Base-by-base conservation (phyloP, 2,888 invertebrate genomes). In the Nemotelus pantherinus region DNA sequence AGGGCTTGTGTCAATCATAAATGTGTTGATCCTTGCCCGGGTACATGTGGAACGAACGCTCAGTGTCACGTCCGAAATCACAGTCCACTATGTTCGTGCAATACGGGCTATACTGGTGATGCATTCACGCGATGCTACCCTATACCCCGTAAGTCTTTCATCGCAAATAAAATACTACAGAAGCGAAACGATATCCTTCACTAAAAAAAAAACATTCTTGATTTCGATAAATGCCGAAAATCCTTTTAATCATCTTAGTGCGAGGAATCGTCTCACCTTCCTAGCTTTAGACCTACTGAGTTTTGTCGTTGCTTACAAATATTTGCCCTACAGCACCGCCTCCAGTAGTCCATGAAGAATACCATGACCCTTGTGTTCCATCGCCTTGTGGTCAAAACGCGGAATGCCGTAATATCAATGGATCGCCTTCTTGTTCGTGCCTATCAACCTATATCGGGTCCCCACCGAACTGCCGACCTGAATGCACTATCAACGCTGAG, bases 51-150 rank as follows among this genome's bases (percentile, higher is more conserved):
- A 74, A 87, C 89, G 70, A 91, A 91, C 82, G 91, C 94, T 3
- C 89, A 90, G 82, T 95, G 94, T 83, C 90, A 90, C 84, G 93
- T 94, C 3, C 90, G 92, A 41, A 93, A 94, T 84, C 95, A 95
- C 84, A 92, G 92, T 82, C 94, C 95, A 1, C 90, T 94, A 77
- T 95, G 95, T 85, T 90, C 90, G 77, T 95, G 95, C 84, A 89
- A 89, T 77, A 86, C 87, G 81, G 91, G 91, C 74, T 93, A 90
- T 82, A 92, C 92, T 81, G 94, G 94, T 81, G 93, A 94, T 88
- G 93, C 94, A 63, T 94, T 94, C 83, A 90, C 90, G 2, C 88
- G 90, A 84, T 92, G 92, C 82, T 89, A 87, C 82, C 86, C 89
- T 58, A 86, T 88, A 76, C 87, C 87, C 83, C 85, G 87, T 86